Evolutionary conservation across 1,140 invertebrate genomes (phyloP), one percentile per base, ranked within the genome.

Genomic region (Colletes latitarsis): DNA sequence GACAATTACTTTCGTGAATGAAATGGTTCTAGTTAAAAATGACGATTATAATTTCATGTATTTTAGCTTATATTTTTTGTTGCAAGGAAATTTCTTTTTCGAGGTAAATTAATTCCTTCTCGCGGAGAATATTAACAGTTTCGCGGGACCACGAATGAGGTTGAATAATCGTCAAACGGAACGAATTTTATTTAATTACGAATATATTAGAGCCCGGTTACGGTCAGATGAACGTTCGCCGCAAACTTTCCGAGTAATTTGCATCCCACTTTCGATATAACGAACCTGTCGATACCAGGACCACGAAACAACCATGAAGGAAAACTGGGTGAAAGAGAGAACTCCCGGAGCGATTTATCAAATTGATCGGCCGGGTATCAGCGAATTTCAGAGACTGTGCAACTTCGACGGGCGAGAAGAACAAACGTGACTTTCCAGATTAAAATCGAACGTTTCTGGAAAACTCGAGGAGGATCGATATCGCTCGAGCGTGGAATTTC

Each of bases 231-330:
- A 58, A 49, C 43, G 55, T 39, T 66, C 21, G 17, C 52, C 46
- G 58, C 19, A 55, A 78, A 87, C 58, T 84, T 81, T 62, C 64
- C 80, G 46, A 21, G 70, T 81, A 83, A 86, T 83, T 87, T 73
- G 68, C 64, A 72, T 62, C 62, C 68, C 49, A 57, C 53, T 69
- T 77, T 70, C 69, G 77, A 52, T 80, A 87, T 57, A 75, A 67
- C 71, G 53, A 72, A 74, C 39, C 83, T 85, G 83, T 85, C 84
- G 84, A 85, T 85, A 85, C 12, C 84, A 85, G 78, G 21, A 41
- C 62, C 60, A 19, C 71, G 64, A 77, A 85, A 82, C 57, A 73
- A 82, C 19, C 52, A 39, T 49, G 30, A 67, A 30, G 14, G 30
- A 17, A 49, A 60, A 39, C 30, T 66, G 60, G 21, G 39, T 55